Base-by-base conservation (phyloP, 2,113 vertebrate genomes). In the Athene cunicularia region DNA sequence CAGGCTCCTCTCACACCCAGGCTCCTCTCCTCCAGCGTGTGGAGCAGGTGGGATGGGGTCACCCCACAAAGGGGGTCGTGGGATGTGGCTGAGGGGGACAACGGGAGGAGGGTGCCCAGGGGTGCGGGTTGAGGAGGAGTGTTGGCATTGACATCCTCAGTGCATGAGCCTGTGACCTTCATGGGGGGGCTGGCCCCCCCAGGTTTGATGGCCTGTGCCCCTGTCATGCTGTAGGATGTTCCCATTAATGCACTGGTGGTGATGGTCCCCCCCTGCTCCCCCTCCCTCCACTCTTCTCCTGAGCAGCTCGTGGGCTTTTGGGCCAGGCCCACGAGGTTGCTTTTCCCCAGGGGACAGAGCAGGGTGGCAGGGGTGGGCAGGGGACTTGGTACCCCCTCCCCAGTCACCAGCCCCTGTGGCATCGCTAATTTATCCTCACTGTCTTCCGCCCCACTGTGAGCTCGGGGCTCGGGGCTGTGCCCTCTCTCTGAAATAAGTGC, bases 401-500 rank as follows among this genome's bases (percentile, higher is more conserved):
- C 4, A 0, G 17, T 52, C 85, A 55, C 55, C 72, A 76, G 53
- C 50, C 49, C 60, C 45, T 0, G 6, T 41, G 72, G 8, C 41
- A 52, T 5, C 4, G 4, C 56, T 71, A 4, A 33, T 47, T 81
- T 39, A 52, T 58, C 73, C 80, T 95, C 50, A 62, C 77, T 85
- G 95, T 95, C 93, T 94, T 96, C 96, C 93, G 0, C 50, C 66
- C 80, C 8, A 14, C 86, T 49, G 43, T 14, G 52, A 76, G 88
- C 74, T 30, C 3, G 33, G 91, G 63, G 86, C 91, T 80, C 5
- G 8, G 90, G 87, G 88, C 80, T 94, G 80, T 2, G 76, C 73
- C 96, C 92, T 95, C 56, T 88, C 50, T 91, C 93, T 82, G 89
- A 83, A 95, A 87, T 93, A 97, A 96, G 95, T 96, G 94, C 96